These are phyloP conservation scores for Prinia subflava DNA, from an alignment of 2,113 vertebrate genomes.

Conservation along the genomic window DNA sequence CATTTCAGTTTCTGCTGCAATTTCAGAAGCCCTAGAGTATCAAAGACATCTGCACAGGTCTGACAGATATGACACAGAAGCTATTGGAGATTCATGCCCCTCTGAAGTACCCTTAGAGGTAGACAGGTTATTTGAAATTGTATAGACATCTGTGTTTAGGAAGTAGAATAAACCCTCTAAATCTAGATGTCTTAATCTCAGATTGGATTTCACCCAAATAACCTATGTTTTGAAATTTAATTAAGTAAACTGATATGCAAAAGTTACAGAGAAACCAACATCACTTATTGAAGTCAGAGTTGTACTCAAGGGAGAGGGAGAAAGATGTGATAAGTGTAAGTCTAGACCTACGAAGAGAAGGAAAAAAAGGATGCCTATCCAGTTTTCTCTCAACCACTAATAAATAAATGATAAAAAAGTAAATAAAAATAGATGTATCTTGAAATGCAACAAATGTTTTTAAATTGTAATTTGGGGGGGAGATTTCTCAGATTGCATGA, in stretches of 20 bases:
- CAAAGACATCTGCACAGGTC: neutral
- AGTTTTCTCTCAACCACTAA: neutral
- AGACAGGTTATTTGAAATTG: neutral
- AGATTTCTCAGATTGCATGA: neutral
- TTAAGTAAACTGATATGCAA: neutral
- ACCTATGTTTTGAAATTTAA: neutral
- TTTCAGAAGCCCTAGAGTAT: constrained; percentile 4
- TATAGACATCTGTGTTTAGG: neutral
- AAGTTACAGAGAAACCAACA: neutral
- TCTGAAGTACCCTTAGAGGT: neutral
- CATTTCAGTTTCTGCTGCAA: neutral
- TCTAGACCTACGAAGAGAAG: neutral
- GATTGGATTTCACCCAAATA: neutral
- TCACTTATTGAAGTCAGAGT: neutral
- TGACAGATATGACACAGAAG: neutral
- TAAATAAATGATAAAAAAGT: neutral
- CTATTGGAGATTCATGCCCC: neutral
- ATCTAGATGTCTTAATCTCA: neutral
- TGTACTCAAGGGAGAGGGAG: fast-evolving
- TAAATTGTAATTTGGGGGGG: neutral
- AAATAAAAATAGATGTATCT: neutral
- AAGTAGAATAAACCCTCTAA: neutral
- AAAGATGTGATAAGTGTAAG: neutral
- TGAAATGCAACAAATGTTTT: neutral
- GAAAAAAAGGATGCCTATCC: neutral